A percentile compares a stretch with the other conserved stretches of the same genome.
phyloP scores from a whole-genome alignment of 2,888 invertebrate species.

The Lymantria monacha region DNA sequence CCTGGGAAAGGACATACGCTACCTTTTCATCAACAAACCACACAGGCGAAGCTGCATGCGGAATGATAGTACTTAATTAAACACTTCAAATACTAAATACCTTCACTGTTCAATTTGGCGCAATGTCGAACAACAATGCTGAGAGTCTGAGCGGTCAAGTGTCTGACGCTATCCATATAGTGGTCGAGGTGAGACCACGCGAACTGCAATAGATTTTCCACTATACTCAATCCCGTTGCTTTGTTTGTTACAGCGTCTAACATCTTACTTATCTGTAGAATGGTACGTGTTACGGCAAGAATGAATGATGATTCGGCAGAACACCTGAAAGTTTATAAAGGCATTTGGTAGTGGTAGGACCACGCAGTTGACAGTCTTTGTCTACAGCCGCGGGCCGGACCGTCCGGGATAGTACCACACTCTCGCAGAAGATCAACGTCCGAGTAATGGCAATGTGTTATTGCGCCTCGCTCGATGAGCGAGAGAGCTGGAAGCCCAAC shows the following conservation, averaged over 20 bases:
- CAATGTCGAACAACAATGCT: constrained; percentile 49
- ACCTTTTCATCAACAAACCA: too few relatives aligned
- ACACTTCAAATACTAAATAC: constrained; percentile 33
- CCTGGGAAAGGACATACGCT: too few relatives aligned
- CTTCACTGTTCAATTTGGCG: constrained; percentile 42
- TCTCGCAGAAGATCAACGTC: too few relatives aligned
- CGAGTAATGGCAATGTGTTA: too few relatives aligned
- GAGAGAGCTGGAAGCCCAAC: too few relatives aligned
- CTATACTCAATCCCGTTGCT: constrained; percentile 26
- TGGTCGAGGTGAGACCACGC: constrained; percentile 84
- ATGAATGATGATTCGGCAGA: constrained; percentile 58
- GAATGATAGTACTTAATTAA: too few relatives aligned
- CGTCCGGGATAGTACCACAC: too few relatives aligned
- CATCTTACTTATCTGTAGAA: constrained; percentile 51
- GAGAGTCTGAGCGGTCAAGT: constrained; percentile 78
- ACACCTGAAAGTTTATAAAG: constrained; percentile 38
- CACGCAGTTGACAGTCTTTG: too few relatives aligned
- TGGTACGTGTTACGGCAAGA: constrained; percentile 53
- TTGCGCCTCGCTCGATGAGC: too few relatives aligned
- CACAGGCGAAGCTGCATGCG: too few relatives aligned
- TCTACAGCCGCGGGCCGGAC: too few relatives aligned
- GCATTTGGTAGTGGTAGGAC: too few relatives aligned
- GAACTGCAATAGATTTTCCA: constrained; percentile 53
- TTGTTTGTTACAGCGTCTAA: constrained; percentile 22
- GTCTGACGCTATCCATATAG: constrained; percentile 85